phyloP scores from a whole-genome alignment of 2,888 invertebrate genomes.

The Leucania comma region DNA sequence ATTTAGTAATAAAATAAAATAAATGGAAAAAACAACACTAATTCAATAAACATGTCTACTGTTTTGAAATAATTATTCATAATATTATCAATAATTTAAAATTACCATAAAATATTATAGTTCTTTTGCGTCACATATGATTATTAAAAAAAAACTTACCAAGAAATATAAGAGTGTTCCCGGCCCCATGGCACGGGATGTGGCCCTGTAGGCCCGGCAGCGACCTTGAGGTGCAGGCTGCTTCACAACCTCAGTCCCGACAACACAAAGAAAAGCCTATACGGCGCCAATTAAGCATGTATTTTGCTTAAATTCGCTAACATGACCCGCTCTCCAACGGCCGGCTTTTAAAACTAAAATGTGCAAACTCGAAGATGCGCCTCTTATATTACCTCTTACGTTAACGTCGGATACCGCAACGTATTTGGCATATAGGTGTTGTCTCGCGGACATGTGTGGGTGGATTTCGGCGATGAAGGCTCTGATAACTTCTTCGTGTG shows the following conservation, averaged over 20 bases:
- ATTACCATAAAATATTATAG: not conserved
- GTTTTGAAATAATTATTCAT: conserved; percentile 29
- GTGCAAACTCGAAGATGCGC: conserved; percentile 90
- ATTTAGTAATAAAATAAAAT: not conserved
- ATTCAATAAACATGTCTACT: conserved; percentile 18
- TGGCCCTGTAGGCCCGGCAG: conserved; percentile 77
- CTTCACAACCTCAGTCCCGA: conserved; percentile 69
- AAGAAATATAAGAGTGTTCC: conserved; percentile 82
- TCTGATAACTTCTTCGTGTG: conserved; percentile 67
- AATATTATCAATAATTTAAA: conserved; percentile 9
- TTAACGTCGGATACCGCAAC: conserved; percentile 89
- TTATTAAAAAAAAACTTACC: conserved; percentile 76
- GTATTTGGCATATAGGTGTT: conserved; percentile 87
- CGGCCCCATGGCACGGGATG: conserved; percentile 87
- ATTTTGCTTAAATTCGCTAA: conserved; percentile 81
- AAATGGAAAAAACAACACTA: not conserved
- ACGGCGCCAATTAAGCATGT: conserved; percentile 77
- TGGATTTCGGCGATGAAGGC: conserved; percentile 81
- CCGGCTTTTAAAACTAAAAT: conserved; percentile 88
- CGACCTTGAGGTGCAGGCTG: conserved; percentile 63
- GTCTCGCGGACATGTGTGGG: conserved; percentile 77
- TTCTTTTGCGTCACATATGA: not conserved
- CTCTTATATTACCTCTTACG: conserved; percentile 90
- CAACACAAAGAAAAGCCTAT: conserved; percentile 76
- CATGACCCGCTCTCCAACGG: conserved; percentile 87